Evolutionary conservation across 1,140 invertebrate species (phyloP).

Genomic region (Nasonia giraulti): DNA sequence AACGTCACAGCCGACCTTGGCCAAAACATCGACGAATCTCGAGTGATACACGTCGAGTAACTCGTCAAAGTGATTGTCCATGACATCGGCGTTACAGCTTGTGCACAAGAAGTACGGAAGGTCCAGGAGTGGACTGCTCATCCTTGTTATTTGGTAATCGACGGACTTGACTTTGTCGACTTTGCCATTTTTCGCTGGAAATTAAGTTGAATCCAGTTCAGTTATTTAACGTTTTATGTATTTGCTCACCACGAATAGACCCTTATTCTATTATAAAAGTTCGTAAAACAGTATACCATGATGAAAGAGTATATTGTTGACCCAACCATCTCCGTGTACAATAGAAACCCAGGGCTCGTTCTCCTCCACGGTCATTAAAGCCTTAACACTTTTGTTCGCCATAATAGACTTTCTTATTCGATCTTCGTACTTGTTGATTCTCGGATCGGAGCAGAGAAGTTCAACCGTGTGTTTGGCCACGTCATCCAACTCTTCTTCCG

Average conservation of each 20-base stretch:
- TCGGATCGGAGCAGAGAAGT: neutral
- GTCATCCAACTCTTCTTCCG: neutral
- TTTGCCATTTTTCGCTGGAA: neutral
- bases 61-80: conserved; percentile 29
- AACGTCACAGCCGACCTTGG: neutral
- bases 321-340: conserved; percentile 25
- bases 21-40: neutral
- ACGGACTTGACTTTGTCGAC: neutral
- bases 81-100: neutral
- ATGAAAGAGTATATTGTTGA: conserved; percentile 58
- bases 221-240: too few species aligned
- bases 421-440: neutral
- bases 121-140: neutral
- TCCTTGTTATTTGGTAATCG: conserved; percentile 11
- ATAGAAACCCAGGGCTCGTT: neutral
- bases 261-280: neutral
- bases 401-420: neutral
- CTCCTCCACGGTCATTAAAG: neutral
- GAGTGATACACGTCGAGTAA: neutral
- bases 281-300: conserved; percentile 49
- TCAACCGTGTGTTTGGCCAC: neutral
- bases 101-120: conserved; percentile 15
- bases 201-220: too few species aligned
- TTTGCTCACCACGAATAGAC: too few species aligned
- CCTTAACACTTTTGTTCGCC: too few species aligned